phyloP scores from a whole-genome alignment of 1,140 invertebrate genomes.

The Trichonephila inaurata region DNA sequence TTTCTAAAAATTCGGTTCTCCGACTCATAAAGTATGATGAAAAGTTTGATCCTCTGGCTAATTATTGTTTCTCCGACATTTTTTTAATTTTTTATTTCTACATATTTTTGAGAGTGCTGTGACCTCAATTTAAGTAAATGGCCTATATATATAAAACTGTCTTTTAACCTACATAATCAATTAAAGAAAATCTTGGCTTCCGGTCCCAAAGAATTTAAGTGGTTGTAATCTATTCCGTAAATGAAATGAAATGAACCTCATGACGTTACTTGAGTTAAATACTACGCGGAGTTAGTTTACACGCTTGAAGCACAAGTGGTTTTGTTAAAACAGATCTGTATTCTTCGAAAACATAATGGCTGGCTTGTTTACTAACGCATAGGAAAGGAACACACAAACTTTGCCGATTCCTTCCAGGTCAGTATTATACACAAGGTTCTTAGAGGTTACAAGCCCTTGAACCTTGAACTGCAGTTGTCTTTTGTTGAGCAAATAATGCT shows the following conservation, averaged over 20 bases:
- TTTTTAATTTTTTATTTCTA: conserved; percentile 17
- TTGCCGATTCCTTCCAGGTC: neutral
- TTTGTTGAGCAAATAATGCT: too few species aligned
- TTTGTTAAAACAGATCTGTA: conserved; percentile 20
- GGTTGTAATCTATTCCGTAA: conserved; percentile 16
- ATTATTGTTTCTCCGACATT: neutral
- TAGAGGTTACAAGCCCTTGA: too few species aligned
- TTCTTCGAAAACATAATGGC: conserved; percentile 45
- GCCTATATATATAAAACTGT: conserved; percentile 22
- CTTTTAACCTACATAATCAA: conserved; percentile 69
- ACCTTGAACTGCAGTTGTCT: too few species aligned
- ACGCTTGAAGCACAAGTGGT: conserved; percentile 48
- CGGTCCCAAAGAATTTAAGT: conserved; percentile 69
- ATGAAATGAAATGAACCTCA: conserved; percentile 32
- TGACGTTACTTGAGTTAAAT: conserved; percentile 55
- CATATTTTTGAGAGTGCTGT: conserved; percentile 9
- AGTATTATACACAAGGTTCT: neutral
- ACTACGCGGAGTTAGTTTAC: conserved; percentile 22
- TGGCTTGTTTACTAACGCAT: conserved; percentile 26
- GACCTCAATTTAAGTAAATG: conserved; percentile 67
- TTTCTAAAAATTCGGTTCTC: neutral
- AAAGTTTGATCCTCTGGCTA: neutral
- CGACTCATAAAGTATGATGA: neutral
- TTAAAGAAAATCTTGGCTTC: conserved; percentile 50
- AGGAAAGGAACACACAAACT: neutral